Conservation (phyloP, 2,113 vertebrate genomes). For the Pedionomus torquatus region DNA sequence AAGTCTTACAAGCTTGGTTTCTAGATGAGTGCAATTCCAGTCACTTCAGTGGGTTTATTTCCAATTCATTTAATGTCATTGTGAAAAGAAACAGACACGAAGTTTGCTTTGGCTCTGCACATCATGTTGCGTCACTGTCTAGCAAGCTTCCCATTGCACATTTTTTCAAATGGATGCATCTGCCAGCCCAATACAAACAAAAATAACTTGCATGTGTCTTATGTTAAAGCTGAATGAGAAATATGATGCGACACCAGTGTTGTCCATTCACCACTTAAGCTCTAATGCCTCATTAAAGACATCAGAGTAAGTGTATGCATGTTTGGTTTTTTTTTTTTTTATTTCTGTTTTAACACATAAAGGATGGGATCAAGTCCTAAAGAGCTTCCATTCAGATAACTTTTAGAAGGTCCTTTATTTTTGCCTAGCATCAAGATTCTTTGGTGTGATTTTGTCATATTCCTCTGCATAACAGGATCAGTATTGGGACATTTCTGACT, state of each 20-base stretch:
- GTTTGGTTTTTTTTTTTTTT: background rate
- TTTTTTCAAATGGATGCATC: conserved; percentile 32
- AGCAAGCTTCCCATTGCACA: conserved; percentile 42
- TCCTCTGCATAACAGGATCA: background rate
- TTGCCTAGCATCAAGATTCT: background rate
- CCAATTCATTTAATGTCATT: conserved; percentile 26
- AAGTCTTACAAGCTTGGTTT: background rate
- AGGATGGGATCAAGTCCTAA: background rate
- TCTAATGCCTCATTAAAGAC: background rate
- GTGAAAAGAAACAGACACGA: conserved; percentile 56
- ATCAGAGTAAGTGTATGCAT: background rate
- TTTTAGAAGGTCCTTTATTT: background rate
- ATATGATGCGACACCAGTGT: background rate
- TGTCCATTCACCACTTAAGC: background rate
- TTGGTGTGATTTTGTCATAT: background rate
- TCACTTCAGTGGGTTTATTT: conserved; percentile 36
- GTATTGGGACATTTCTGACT: background rate
- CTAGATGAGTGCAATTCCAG: conserved; percentile 8
- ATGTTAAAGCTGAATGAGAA: conserved; percentile 37
- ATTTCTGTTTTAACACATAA: background rate
- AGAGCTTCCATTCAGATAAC: background rate
- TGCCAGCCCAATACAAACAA: conserved; percentile 16
- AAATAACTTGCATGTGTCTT: conserved; percentile 52
- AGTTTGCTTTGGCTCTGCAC: conserved; percentile 44
- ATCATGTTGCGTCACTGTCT: conserved; percentile 42